Conservation (phyloP, 2,113 vertebrate species). For the Neolamprologus falcicula region DNA sequence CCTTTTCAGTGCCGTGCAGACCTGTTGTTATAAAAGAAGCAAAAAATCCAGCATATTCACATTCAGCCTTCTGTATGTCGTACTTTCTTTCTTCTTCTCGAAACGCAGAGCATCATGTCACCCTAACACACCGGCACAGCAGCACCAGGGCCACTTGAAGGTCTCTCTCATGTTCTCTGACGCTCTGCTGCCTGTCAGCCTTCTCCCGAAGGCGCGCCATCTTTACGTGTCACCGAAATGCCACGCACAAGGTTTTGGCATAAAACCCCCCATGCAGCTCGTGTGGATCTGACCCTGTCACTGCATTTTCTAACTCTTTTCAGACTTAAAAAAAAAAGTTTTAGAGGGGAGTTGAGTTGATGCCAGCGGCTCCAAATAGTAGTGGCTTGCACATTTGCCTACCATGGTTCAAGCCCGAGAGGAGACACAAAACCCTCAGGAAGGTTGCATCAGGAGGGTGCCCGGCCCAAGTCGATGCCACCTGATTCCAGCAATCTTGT, state of each 20-base stretch:
- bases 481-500: neutral
- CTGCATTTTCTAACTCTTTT: neutral
- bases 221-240: neutral
- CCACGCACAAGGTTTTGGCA: neutral
- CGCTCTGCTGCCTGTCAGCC: neutral
- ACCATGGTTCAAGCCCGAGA: neutral
- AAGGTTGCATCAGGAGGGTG: neutral
- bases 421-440: neutral
- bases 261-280: accelerated
- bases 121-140: neutral
- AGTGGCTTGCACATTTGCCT: neutral
- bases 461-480: neutral
- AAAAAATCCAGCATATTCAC: neutral
- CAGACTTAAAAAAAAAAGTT: neutral
- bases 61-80: neutral
- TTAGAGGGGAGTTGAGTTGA: neutral
- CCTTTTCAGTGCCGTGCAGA: neutral
- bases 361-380: neutral
- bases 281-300: neutral
- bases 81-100: neutral
- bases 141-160: neutral
- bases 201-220: neutral
- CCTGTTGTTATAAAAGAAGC: neutral
- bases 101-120: neutral
- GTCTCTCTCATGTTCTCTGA: neutral